Percentiles rank a stretch among this genome's conserved stretches.
Conservation (phyloP, 2,113 vertebrate species). For the Hylia prasina region DNA sequence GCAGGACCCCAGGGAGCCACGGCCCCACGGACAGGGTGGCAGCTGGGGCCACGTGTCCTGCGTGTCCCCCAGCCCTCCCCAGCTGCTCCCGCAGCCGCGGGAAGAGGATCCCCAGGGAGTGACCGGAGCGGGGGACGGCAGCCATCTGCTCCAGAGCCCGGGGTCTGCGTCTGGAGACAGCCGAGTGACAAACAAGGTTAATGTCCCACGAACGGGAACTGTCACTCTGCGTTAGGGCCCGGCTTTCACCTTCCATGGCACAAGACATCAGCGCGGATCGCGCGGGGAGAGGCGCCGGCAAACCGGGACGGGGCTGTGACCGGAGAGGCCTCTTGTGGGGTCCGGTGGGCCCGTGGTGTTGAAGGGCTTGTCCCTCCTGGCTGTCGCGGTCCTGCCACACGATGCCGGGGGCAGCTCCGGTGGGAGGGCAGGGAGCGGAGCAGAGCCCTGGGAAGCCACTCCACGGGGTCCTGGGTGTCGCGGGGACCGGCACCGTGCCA, state of each 20-base stretch:
- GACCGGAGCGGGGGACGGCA: neutral
- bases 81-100: neutral
- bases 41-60: neutral
- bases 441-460: neutral
- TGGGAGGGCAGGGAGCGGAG: neutral
- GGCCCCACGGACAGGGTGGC: neutral
- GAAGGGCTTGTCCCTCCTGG: neutral
- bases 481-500: neutral
- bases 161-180: neutral
- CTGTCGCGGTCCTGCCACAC: accelerated
- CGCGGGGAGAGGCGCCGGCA: neutral
- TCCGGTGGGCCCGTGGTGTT: accelerated
- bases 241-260: neutral
- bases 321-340: neutral
- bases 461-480: neutral
- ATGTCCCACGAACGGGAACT: neutral
- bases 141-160: conserved; percentile 21
- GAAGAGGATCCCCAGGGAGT: neutral
- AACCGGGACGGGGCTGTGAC: accelerated
- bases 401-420: accelerated
- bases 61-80: neutral
- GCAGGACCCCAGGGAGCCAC: neutral
- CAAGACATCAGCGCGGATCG: neutral
- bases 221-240: neutral
- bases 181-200: neutral